Base-by-base conservation (phyloP, 2,888 invertebrate genomes). In the Amblyjoppa fuscipennis region DNA sequence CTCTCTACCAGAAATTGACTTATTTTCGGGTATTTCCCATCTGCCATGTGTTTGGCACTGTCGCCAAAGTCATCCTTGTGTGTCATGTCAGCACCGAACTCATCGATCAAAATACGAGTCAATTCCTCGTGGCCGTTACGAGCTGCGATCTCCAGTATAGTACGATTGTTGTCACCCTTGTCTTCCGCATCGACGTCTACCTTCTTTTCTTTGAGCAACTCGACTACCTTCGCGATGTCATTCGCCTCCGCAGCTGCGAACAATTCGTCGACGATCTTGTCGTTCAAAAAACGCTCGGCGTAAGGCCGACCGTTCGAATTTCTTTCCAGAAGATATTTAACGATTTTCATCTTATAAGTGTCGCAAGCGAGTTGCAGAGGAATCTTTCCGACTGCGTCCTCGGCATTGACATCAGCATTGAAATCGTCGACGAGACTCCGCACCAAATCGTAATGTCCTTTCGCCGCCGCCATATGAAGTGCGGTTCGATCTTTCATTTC, bases 271-370 rank as follows among this genome's bases (percentile, higher is more conserved):
- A 53, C 53, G 6, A n/a, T 53, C 16, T 53, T 3, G n/a, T 56
- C 53, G 20, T 71, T 71, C 53, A 71, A 71, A 20, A 51, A 31
- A 28, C n/a, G 51, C 38, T 71, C 71, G n/a, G n/a, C 51, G 71
- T 71, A 71, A n/a, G 16, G 28, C 1, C 71, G 51, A 51, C 25
- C n/a, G 25, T 56, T 31, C 1, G 51, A 53, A 53, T 71, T 71
- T 53, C 13, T 71, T 31, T 53, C 31, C n/a, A 71, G n/a, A 5
- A 71, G 31, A 53, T 45, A 53, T 53, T 71, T 71, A n/a, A 20
- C 71, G 13, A 71, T 53, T n/a, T 71, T 71, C 9, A 71, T 71
- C 49, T 71, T 71, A 53, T 71, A 71, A 51, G 13, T 34, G 53
- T 53, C 71, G 71, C 51, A 31, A 3, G 71, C 71, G 34, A 71